Base-by-base conservation (phyloP, 2,888 invertebrate species). In the Choreutis nemorana region DNA sequence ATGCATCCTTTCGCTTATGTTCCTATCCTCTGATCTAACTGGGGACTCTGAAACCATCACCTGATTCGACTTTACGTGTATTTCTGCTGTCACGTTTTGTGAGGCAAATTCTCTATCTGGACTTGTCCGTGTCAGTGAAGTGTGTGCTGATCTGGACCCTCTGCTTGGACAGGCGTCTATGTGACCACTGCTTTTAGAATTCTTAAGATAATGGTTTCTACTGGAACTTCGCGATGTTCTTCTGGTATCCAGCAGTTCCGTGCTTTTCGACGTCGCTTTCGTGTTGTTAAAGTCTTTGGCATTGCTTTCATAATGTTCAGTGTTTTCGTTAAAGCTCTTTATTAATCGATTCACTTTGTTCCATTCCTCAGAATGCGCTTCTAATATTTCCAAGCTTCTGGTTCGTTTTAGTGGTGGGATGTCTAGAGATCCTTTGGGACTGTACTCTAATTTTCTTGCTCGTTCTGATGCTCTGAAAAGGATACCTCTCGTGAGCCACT, bases 311-410 rank as follows among this genome's bases (percentile, higher is more conserved):
- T 59, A 67, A 23, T 59, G 55, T 42, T 70, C 68, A 30, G 59
- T 40, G 36, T 67, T 66, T 41, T 64, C 54, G 39, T 78, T 73
- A 39, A 70, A 78, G 29, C 50, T 65, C 31, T 57, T 64, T 35
- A 71, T 65, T 27, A 73, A 59, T 28, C 42, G 50, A 40, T 70
- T 61, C 0, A 71, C 75, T 53, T 54, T 63, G 29, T 67, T 70
- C 79, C 73, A 78, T 38, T 72, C 68, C 40, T 65, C 70, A 6
- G 62, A 57, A 24, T 68, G 64, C 16, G 62, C 73, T 45, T 86
- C 84, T 18, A 89, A 50, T 35, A 90, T 55, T 52, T 91, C 90
- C 42, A 90, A 64, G 40, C 90, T 90, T 40, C 87, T 83, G 1
- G 89, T 87, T 28, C 90, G 70, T 23, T 86, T 83, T 16, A 87